Evolutionary conservation across 2,888 invertebrate genomes (phyloP).

Genomic region (Brachylomia viminalis): DNA sequence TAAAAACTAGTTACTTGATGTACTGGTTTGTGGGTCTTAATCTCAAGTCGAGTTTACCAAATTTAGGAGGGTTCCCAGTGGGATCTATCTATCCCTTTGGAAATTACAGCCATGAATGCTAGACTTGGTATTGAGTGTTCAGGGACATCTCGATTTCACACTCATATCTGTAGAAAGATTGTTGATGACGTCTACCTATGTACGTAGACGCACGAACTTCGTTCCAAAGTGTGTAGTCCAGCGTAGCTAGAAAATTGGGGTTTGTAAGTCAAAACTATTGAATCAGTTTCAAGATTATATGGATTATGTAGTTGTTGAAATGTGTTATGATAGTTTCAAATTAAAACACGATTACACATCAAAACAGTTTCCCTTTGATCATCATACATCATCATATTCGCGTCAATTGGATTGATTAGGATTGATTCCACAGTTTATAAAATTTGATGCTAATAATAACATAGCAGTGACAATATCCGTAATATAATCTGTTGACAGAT

Average conservation of each 20-base stretch:
- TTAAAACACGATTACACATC: background rate
- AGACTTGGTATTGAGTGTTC: background rate
- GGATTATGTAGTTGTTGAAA: background rate
- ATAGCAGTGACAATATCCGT: constrained; percentile 5
- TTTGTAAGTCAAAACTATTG: background rate
- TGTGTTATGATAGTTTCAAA: background rate
- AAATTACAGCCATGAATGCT: constrained; percentile 22
- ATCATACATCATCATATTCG: background rate
- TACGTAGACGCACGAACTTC: background rate
- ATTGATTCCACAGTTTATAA: background rate
- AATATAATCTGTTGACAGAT: constrained; percentile 38
- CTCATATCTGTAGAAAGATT: background rate
- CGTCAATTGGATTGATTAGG: background rate
- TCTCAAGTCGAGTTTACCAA: constrained; percentile 6
- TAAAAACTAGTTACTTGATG: constrained; percentile 23
- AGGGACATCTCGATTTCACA: constrained; percentile 27
- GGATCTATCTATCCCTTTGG: constrained; percentile 1
- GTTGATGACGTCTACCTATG: background rate
- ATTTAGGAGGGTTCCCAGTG: background rate
- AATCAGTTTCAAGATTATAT: constrained; percentile 4
- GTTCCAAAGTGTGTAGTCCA: background rate
- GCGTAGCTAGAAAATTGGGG: background rate
- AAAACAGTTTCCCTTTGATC: constrained; percentile 16
- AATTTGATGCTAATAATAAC: constrained; percentile 23
- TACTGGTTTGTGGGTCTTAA: constrained; percentile 24